Evolutionary conservation across 2,113 vertebrate species (phyloP), one percentile per base, ranked within the genome.

Genomic region (Probosciger aterrimus): DNA sequence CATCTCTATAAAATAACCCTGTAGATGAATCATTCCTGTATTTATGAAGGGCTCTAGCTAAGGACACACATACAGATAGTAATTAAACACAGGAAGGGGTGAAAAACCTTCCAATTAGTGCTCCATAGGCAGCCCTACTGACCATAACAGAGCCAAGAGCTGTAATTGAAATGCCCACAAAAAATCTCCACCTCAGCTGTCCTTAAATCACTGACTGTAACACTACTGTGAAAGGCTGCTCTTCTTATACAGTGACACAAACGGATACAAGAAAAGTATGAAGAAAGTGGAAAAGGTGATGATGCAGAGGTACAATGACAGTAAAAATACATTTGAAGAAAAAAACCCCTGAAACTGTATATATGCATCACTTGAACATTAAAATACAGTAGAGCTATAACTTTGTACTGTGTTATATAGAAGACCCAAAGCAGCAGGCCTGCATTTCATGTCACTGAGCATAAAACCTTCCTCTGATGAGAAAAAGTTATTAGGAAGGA

Each of bases 181-280:
- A 79, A 82, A 92, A 77, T 33, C 65, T 90, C 47, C 59, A 81
- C 47, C 50, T 95, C 92, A 89, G 70, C 77, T 92, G 50, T 83
- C 89, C 87, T 93, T 87, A 78, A 94, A 93, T 95, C 80, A 92
- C 77, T 87, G 64, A 75, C 70, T 87, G 63, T 30, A 94, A 53
- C 70, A 69, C 9, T 41, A 20, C 46, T 59, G 28, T 75, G 82
- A 95, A 93, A 85, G 73, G 43, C n/a, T 87, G 44, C 30, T 93
- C 18, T 70, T 76, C 78, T 84, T 90, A 82, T 18, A 69, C 33
- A 55, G 41, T 10, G 50, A 53, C 70, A 92, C 52, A 78, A 90
- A 49, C 5, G 4, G 31, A 62, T 65, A 41, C 4, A 52, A 82
- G 35, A 83, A 67, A 79, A 77, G 33, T 15, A 75, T 24, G 14